A percentile compares a stretch with the other conserved stretches of the same genome.
Evolutionary conservation across 2,888 invertebrate species (phyloP).

Genomic region (Lymantria monacha): DNA sequence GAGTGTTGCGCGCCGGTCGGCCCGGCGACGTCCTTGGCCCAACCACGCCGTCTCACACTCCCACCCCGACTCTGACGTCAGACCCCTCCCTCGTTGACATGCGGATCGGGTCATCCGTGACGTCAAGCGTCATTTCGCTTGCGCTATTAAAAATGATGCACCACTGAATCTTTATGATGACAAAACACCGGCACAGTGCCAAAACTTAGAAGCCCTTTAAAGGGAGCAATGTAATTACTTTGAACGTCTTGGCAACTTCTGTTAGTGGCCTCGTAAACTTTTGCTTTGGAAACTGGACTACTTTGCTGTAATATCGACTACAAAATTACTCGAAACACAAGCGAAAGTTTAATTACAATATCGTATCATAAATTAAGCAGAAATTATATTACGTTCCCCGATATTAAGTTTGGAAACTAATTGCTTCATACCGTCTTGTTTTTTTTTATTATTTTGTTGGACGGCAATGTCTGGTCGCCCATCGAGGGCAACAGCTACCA

Average conservation of each 20-base stretch:
- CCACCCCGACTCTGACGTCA: constrained; percentile 63
- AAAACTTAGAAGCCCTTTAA: constrained; percentile 4
- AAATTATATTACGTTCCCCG: constrained; percentile 5
- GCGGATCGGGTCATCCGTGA: constrained; percentile 64
- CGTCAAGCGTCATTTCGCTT: constrained; percentile 55
- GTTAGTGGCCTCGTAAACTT: not conserved
- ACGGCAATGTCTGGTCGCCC: too few species aligned
- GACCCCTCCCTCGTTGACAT: constrained; percentile 57
- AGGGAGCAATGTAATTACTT: not conserved
- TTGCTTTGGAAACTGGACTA: constrained; percentile 3
- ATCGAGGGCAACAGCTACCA: too few species aligned
- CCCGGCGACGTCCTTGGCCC: constrained; percentile 80
- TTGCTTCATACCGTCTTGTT: too few species aligned
- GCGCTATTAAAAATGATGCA: constrained; percentile 39
- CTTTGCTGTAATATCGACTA: constrained; percentile 1
- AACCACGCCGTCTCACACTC: constrained; percentile 60
- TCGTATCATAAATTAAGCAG: constrained; percentile 11
- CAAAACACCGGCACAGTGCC: constrained; percentile 1
- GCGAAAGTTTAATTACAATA: constrained; percentile 3
- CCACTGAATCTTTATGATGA: constrained; percentile 23
- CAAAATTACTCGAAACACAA: constrained; percentile 15
- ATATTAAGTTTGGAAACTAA: too few species aligned
- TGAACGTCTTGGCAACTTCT: not conserved
- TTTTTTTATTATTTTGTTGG: too few species aligned
- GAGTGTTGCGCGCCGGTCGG: constrained; percentile 76